These are phyloP conservation scores for Cheilosia grossa DNA, from an alignment of 2,888 invertebrate genomes.

Conservation along the genomic window DNA sequence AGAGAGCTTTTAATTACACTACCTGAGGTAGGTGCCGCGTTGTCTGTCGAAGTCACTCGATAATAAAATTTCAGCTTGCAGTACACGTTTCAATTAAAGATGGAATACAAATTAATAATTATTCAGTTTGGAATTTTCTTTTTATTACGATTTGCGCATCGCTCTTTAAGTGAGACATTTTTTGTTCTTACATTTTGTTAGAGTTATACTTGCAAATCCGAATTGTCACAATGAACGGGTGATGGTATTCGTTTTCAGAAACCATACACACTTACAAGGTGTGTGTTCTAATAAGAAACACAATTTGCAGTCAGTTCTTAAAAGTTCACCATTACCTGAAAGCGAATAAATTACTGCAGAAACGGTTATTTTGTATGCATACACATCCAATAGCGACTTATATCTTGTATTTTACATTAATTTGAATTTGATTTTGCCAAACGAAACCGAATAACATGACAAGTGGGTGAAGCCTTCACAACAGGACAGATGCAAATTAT, in stretches of 20 bases:
- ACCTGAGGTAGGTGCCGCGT: conserved; percentile 53
- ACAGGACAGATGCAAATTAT: conserved; percentile 66
- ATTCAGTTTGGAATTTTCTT: conserved; percentile 37
- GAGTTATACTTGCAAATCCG: neutral
- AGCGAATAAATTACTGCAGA: neutral
- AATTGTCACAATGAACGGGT: conserved; percentile 26
- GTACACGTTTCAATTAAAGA: conserved; percentile 62
- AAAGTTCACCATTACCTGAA: too few relatives aligned
- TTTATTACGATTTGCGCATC: conserved; percentile 31
- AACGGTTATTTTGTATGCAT: neutral
- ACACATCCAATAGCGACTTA: neutral
- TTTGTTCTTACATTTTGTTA: too few relatives aligned
- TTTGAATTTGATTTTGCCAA: conserved; percentile 18
- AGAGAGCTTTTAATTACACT: conserved; percentile 55
- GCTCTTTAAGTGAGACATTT: too few relatives aligned
- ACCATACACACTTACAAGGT: conserved; percentile 14
- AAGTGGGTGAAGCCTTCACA: conserved; percentile 59
- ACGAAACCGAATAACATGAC: conserved; percentile 46
- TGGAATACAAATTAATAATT: conserved; percentile 70
- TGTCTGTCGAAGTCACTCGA: conserved; percentile 56
- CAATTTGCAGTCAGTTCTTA: neutral
- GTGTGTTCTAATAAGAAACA: neutral
- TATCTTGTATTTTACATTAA: neutral
- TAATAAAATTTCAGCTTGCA: conserved; percentile 50
- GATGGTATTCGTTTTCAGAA: conserved; percentile 8